Percentiles rank a stretch among this genome's conserved stretches.
Evolutionary conservation across 2,888 invertebrate species (phyloP).

Genomic region (Osmoderma eremita): DNA sequence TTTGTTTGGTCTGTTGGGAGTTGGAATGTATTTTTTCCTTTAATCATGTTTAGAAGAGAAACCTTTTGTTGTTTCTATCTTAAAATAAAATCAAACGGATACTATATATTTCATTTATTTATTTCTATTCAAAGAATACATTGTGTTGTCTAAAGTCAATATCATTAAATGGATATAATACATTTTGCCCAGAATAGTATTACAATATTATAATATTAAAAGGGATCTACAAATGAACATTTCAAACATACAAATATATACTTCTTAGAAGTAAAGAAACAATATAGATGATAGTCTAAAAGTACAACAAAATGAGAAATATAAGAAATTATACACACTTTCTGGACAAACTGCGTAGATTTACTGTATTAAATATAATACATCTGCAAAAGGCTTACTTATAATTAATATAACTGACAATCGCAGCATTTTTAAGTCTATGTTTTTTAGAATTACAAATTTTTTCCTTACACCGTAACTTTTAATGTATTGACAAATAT

Average conservation of each 20-base stretch:
- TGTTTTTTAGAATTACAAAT: slow-evolving; percentile 62
- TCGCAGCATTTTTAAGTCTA: slow-evolving; percentile 57
- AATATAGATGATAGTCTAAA: slow-evolving; percentile 43
- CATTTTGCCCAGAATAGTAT: slow-evolving; percentile 59
- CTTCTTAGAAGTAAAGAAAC: slow-evolving; percentile 61
- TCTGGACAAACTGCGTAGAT: slow-evolving; percentile 60
- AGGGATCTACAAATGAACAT: slow-evolving; percentile 49
- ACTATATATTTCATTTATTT: slow-evolving; percentile 54
- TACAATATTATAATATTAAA: slow-evolving; percentile 54
- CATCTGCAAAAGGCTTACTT: slow-evolving; percentile 63
- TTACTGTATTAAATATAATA: slow-evolving; percentile 59
- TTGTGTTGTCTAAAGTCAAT: slow-evolving; percentile 64
- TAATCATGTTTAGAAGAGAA: no score
- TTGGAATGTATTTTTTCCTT: no score
- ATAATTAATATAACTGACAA: slow-evolving; percentile 59
- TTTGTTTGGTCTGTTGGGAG: no score
- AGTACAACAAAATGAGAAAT: slow-evolving; percentile 40
- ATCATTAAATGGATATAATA: slow-evolving; percentile 61
- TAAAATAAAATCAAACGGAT: slow-evolving; percentile 5
- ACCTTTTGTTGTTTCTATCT: background rate
- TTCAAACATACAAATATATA: slow-evolving; percentile 55
- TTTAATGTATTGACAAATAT: slow-evolving; percentile 62
- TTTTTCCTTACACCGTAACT: slow-evolving; percentile 53
- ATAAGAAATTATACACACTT: slow-evolving; percentile 45
- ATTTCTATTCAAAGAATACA: slow-evolving; percentile 66